These are phyloP conservation scores for Argentina silus DNA, from an alignment of 2,797 vertebrate genomes.

Conservation along the genomic window DNA sequence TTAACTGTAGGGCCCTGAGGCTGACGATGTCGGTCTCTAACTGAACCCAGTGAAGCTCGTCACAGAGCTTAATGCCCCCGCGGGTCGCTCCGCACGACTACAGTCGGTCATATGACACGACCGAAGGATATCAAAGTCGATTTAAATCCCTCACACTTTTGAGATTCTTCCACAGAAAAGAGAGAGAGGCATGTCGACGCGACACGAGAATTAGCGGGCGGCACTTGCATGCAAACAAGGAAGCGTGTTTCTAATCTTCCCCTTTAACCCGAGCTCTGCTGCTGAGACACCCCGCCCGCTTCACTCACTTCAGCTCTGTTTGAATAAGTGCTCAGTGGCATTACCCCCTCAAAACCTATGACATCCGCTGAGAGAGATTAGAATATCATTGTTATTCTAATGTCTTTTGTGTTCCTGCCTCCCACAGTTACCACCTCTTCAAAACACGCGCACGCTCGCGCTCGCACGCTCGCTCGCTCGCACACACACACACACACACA, in stretches of 20 bases:
- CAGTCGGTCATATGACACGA: conserved; percentile 22
- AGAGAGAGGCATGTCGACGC: conserved; percentile 46
- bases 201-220: conserved; percentile 55
- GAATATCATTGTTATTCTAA: conserved; percentile 67
- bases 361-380: conserved; percentile 59
- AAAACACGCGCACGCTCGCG: conserved; percentile 18
- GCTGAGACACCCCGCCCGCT: conserved; percentile 25
- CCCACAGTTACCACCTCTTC: conserved; percentile 37
- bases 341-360: conserved; percentile 45
- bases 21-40: conserved; percentile 17
- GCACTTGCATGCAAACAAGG: conserved; percentile 64
- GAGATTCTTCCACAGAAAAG: conserved; percentile 36
- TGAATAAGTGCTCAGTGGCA: conserved; percentile 53
- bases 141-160: conserved; percentile 44
- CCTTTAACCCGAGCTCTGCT: conserved; percentile 49
- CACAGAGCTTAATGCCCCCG: conserved; percentile 12
- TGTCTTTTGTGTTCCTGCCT: conserved; percentile 49
- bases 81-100: conserved; percentile 3
- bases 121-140: conserved; percentile 48
- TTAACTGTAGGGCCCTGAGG: not conserved
- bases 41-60: conserved; percentile 33
- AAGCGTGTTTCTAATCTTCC: conserved; percentile 65
- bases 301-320: conserved; percentile 53
- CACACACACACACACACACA: conserved; percentile 23
- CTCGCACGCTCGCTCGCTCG: conserved; percentile 7